phyloP scores from a whole-genome alignment of 2,797 vertebrate species.

The Pangasius macronema region DNA sequence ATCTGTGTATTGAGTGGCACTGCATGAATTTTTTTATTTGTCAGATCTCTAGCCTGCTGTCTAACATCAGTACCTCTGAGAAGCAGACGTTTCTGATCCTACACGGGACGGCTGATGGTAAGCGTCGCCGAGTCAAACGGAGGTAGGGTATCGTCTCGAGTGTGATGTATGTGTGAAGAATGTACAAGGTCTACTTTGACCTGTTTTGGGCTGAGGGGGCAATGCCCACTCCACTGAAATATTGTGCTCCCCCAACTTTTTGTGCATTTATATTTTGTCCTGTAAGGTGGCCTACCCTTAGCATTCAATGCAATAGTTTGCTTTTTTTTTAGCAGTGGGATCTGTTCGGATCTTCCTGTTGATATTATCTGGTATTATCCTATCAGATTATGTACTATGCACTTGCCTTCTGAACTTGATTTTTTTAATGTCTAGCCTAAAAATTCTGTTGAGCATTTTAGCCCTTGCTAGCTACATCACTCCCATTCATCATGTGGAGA shows the following conservation, averaged over 20 bases:
- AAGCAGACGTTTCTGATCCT: conserved; percentile 66
- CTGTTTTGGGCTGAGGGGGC: not conserved
- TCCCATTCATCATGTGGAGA: not conserved
- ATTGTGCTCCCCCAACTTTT: not conserved
- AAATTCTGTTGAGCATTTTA: too few species aligned
- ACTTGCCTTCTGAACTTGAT: too few species aligned
- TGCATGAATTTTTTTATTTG: conserved; percentile 10
- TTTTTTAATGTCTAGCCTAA: too few species aligned
- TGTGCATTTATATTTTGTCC: not conserved
- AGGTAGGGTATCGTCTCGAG: too few species aligned
- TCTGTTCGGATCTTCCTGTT: not conserved
- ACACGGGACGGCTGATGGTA: conserved; percentile 76
- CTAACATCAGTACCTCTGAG: conserved; percentile 58
- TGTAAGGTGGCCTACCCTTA: not conserved
- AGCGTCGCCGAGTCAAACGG: too few species aligned
- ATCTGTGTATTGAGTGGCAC: not conserved
- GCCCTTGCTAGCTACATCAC: not conserved
- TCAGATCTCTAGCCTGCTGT: conserved; percentile 71
- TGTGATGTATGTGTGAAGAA: too few species aligned
- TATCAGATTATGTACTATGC: not conserved
- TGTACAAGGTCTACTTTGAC: too few species aligned
- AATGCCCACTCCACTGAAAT: not conserved
- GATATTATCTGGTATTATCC: not conserved
- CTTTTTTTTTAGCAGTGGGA: not conserved
- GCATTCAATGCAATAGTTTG: too few species aligned